Conservation (phyloP, 2,113 vertebrate species). For the Myxocyprinus asiaticus region DNA sequence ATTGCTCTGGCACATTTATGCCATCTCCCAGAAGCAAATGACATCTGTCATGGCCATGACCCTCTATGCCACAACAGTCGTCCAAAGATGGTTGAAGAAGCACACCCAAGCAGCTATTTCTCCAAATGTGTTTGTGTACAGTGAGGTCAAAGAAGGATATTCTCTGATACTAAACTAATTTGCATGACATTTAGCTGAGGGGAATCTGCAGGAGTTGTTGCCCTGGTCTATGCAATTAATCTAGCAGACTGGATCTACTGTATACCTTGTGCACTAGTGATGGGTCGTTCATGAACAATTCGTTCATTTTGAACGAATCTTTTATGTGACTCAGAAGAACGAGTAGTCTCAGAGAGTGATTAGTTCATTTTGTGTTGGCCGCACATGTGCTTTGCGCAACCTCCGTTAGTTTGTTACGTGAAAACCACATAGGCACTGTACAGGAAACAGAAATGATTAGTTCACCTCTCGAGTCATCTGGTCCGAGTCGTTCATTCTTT, state of each 20-base stretch:
- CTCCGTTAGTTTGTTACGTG: too few species aligned
- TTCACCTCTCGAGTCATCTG: too few species aligned
- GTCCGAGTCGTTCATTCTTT: too few species aligned
- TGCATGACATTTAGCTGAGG: constrained; percentile 4
- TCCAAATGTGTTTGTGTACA: constrained; percentile 12
- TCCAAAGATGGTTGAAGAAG: constrained; percentile 12
- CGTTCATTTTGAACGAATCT: too few species aligned
- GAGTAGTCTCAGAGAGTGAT: too few species aligned
- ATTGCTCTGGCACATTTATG: constrained; percentile 15
- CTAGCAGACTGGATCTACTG: not conserved
- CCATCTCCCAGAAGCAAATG: not conserved
- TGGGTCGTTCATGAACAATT: too few species aligned
- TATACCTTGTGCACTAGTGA: not conserved
- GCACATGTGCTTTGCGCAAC: too few species aligned
- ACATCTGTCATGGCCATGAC: not conserved
- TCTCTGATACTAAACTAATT: not conserved
- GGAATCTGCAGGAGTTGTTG: constrained; percentile 15
- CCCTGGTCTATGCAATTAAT: constrained; percentile 2
- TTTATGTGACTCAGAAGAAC: too few species aligned
- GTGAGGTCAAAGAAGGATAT: not conserved
- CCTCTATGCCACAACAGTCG: not conserved
- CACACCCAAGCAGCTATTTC: constrained; percentile 1
- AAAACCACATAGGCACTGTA: too few species aligned
- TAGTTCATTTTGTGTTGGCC: too few species aligned
- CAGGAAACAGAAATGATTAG: too few species aligned